Percentiles rank a stretch among this genome's conserved stretches.
phyloP scores from a whole-genome alignment of 2,113 vertebrate species.

The Vulpes lagopus region DNA sequence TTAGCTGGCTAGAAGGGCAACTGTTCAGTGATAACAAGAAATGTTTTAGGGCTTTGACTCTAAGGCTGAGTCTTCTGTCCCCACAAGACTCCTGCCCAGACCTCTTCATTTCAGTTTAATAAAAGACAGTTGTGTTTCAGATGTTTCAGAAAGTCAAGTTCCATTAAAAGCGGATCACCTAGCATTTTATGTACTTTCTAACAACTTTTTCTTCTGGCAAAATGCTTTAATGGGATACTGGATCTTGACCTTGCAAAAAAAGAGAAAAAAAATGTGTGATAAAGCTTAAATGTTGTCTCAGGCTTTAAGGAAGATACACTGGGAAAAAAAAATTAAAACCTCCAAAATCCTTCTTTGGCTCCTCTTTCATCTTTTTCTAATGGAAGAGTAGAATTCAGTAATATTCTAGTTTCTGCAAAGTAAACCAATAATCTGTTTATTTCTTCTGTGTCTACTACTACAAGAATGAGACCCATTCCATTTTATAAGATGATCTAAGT shows the following conservation, averaged over 20 bases:
- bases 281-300: neutral
- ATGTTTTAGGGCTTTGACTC: conserved; percentile 16
- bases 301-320: neutral
- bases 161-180: conserved; percentile 1
- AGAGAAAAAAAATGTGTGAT: neutral
- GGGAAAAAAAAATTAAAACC: neutral
- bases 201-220: conserved; percentile 54
- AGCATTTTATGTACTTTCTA: conserved; percentile 14
- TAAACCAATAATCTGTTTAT: conserved; percentile 29
- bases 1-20: neutral
- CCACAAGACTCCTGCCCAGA: conserved; percentile 10
- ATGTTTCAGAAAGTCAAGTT: conserved; percentile 44
- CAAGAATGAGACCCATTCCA: conserved; percentile 24
- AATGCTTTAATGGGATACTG: conserved; percentile 30
- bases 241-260: neutral
- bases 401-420: conserved; percentile 22
- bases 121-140: conserved; percentile 58
- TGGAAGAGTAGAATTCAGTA: conserved; percentile 34
- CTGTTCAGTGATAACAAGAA: neutral
- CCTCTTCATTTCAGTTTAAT: conserved; percentile 44
- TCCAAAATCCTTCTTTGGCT: neutral
- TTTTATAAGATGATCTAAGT: conserved; percentile 65
- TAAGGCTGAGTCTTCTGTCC: neutral
- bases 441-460: neutral
- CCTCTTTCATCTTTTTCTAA: conserved; percentile 6